A percentile compares a stretch with the other conserved stretches of the same genome.
Conservation (phyloP, 2,113 vertebrate species). For the Numida meleagris region DNA sequence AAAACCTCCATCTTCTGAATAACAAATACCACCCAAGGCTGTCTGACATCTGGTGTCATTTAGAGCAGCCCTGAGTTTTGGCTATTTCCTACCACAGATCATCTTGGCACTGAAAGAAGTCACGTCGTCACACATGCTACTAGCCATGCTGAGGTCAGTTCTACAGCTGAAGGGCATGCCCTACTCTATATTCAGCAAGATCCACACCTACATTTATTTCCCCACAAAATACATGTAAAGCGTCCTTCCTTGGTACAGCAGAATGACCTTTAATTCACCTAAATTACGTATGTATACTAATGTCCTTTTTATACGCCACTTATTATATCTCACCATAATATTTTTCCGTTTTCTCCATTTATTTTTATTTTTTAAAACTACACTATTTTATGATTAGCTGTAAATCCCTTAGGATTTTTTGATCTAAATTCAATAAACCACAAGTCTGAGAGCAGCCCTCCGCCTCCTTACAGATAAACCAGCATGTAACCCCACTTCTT, state of each 20-base stretch:
- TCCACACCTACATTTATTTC: not conserved
- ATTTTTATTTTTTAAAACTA: not conserved
- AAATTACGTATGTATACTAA: slow-evolving; percentile 9
- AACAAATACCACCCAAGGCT: not conserved
- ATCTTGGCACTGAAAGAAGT: not conserved
- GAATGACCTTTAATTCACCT: slow-evolving; percentile 19
- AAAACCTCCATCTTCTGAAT: not conserved
- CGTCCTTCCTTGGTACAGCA: not conserved
- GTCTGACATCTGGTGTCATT: not conserved
- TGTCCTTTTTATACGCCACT: slow-evolving; percentile 4
- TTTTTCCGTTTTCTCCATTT: slow-evolving; percentile 34
- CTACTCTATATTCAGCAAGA: not conserved
- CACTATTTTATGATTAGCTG: slow-evolving; percentile 46
- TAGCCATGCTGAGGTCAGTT: not conserved
- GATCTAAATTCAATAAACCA: slow-evolving; percentile 55
- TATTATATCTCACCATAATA: not conserved
- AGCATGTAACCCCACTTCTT: slow-evolving; percentile 51
- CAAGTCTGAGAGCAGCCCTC: slow-evolving; percentile 45
- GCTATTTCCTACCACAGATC: not conserved
- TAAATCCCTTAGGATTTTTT: slow-evolving; percentile 59
- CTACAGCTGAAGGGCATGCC: not conserved
- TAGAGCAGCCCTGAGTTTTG: not conserved
- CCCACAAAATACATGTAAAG: not conserved
- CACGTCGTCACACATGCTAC: not conserved
- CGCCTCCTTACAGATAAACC: slow-evolving; percentile 55